Evolutionary conservation across 2,797 vertebrate species (phyloP).

Genomic region (Salmo trutta): DNA sequence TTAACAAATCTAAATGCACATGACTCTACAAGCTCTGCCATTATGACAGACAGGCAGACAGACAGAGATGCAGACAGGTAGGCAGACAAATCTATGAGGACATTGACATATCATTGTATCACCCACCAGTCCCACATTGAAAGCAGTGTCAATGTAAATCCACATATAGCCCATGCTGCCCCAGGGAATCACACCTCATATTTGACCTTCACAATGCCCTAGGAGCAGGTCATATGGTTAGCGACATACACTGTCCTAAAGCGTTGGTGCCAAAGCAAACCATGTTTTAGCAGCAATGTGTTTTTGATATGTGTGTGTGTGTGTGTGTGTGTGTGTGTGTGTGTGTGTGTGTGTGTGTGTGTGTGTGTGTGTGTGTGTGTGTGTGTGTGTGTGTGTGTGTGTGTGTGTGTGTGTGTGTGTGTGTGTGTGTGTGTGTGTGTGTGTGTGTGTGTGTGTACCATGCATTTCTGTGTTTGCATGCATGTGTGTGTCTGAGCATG

Average conservation of each 20-base stretch:
- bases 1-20: too few relatives aligned
- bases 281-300: neutral
- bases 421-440: too few relatives aligned
- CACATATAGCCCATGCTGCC: neutral
- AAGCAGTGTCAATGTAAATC: neutral
- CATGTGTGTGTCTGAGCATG: too few relatives aligned
- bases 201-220: neutral
- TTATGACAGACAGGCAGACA: conserved; percentile 1
- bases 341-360: too few relatives aligned
- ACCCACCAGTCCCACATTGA: neutral
- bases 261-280: neutral
- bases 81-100: conserved; percentile 14
- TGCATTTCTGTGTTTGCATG: neutral
- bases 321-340: neutral
- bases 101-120: neutral
- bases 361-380: too few relatives aligned
- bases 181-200: neutral
- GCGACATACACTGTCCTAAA: neutral
- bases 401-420: too few relatives aligned
- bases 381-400: too few relatives aligned
- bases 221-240: neutral
- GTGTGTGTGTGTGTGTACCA: too few relatives aligned
- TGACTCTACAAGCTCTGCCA: neutral
- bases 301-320: neutral
- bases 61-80: conserved; percentile 5